Conservation (phyloP, 1,140 invertebrate species). For the Venustaconcha ellipsiformis region DNA sequence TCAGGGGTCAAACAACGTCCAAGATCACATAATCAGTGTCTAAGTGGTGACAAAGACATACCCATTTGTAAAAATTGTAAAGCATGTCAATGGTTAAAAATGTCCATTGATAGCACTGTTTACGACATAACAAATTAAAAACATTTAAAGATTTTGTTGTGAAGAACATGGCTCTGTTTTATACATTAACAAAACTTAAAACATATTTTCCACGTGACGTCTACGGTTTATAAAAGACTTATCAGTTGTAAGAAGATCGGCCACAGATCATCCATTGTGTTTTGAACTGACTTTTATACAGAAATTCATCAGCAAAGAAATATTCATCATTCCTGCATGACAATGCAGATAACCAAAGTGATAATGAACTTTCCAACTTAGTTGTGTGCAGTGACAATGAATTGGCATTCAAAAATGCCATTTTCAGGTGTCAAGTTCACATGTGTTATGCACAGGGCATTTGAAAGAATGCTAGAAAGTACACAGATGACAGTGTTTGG, state of each 20-base stretch:
- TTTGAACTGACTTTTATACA: too few species aligned
- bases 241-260: slow-evolving; percentile 12
- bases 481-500: neutral
- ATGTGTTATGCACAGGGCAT: slow-evolving; percentile 7
- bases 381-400: neutral
- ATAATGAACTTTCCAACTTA: neutral
- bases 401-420: neutral
- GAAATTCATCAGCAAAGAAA: too few species aligned
- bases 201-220: slow-evolving; percentile 12
- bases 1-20: neutral
- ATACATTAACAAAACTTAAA: slow-evolving; percentile 16
- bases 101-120: slow-evolving; percentile 1
- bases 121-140: slow-evolving; percentile 6
- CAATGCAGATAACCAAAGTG: slow-evolving; percentile 7
- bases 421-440: neutral
- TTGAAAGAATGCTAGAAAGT: neutral
- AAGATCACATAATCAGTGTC: slow-evolving; percentile 10
- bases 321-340: slow-evolving; percentile 6
- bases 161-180: neutral
- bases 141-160: slow-evolving; percentile 9
- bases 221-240: slow-evolving; percentile 7
- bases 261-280: slow-evolving; percentile 10
- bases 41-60: slow-evolving; percentile 13
- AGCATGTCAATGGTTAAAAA: slow-evolving; percentile 1
- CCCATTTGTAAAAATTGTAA: slow-evolving; percentile 6